Base-by-base conservation (phyloP, 1,140 invertebrate species). In the Drosophila baimaii region DNA sequence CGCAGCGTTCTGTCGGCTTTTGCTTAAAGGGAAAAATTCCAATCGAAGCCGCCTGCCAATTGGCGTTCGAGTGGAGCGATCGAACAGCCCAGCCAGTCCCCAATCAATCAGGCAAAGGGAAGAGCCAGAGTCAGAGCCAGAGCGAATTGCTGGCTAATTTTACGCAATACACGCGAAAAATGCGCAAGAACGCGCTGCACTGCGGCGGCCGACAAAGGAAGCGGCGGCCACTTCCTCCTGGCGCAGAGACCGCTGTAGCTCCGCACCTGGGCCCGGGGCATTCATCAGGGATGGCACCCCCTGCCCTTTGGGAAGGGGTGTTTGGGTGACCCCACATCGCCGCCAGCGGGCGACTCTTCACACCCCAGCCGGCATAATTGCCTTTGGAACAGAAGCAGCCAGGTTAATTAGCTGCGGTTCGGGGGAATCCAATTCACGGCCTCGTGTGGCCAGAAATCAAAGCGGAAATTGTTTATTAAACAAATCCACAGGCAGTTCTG, bases 401-500 rank as follows among this genome's bases (percentile, higher is more conserved):
- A 43, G 58, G 65, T 41, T 77, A 85, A 83, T 81, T 81, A 82
- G 56, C 57, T 27, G 9, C 29, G 49, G 31, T 29, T 35, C 27
- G 55, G 31, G 52, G 55, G 33, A 35, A 58, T 49, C 56, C 57
- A n/a, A n/a, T n/a, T 55, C 59, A 39, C 43, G n/a, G n/a, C 70
- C 61, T 73, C 58, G 35, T 55, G 58, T 58, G 54, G 37, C 19
- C 21, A 39, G 33, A 84, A 85, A 86, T 81, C 81, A 75, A 78
- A 81, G 54, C 81, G 81, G 81, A 85, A 85, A 85, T 85, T 78
- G 81, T 86, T 85, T 86, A 85, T 85, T 85, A 86, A 86, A 81
- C 82, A 81, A 78, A 81, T 86, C 74, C 70, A 66, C 59, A 69
- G 71, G 41, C 52, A 46, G 52, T 58, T 76, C 68, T 54, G 44